A percentile compares a stretch with the other conserved stretches of the same genome.
These are phyloP conservation scores for Acleris laterana DNA, from an alignment of 2,888 invertebrate genomes.

Conservation along the genomic window DNA sequence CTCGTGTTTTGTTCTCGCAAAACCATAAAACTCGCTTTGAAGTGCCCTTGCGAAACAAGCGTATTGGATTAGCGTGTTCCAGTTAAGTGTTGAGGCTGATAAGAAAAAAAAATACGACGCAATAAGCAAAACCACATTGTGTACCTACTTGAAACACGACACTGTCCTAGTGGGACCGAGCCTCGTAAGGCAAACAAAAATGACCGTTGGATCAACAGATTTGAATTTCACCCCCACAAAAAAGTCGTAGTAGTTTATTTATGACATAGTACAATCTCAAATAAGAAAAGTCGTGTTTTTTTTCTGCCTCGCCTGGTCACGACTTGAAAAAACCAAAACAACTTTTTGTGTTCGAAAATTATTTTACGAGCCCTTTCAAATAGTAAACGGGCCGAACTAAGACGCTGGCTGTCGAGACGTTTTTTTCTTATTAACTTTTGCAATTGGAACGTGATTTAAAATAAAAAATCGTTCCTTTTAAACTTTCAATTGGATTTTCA, in stretches of 20 bases:
- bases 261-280: conserved; percentile 72
- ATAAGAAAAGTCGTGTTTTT: conserved; percentile 62
- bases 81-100: conserved; percentile 66
- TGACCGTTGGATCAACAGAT: conserved; percentile 72
- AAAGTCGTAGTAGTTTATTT: conserved; percentile 73
- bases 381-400: conserved; percentile 70
- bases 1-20: conserved; percentile 16
- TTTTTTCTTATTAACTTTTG: conserved; percentile 32
- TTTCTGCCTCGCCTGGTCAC: conserved; percentile 55
- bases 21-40: conserved; percentile 25
- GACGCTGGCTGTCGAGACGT: conserved; percentile 23
- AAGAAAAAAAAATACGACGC: conserved; percentile 69
- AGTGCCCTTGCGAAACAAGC: conserved; percentile 52
- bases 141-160: conserved; percentile 27
- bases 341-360: conserved; percentile 76
- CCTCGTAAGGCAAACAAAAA: conserved; percentile 49
- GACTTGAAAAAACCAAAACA: conserved; percentile 79
- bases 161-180: conserved; percentile 12
- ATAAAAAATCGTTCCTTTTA: conserved; percentile 22
- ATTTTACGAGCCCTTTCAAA: conserved; percentile 78
- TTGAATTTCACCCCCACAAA: conserved; percentile 65
- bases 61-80: conserved; percentile 66
- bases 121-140: conserved; percentile 49
- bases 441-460: conserved; percentile 29
- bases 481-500: conserved; percentile 6